Base-by-base conservation (phyloP, 2,888 invertebrate genomes). In the Clunio marinus region DNA sequence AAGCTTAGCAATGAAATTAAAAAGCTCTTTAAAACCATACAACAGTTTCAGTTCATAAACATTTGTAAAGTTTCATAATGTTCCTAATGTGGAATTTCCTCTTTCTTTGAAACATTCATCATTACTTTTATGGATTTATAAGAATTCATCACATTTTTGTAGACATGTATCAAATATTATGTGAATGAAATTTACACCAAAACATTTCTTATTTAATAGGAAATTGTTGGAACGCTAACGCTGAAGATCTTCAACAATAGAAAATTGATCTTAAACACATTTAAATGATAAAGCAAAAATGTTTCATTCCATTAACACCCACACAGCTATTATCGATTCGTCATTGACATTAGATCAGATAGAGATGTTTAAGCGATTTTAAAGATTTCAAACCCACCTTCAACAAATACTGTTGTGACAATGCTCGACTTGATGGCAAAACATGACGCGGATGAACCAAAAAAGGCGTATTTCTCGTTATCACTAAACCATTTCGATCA, bases 391-490 rank as follows among this genome's bases (percentile, higher is more conserved):
- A 63, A 63, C 63, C 41, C 41, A 63, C 63, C 63, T 63, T 63
- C 46, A 25, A 25, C 2, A 8, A 20, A 45, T 63, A 25, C n/a
- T 57, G 35, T 59, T 63, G 63, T 28, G 37, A 46, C 2, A 60
- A n/a, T n/a, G 5, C 22, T 37, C 22, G 28, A 46, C 17, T 63
- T 1, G 46, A 27, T 28, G 45, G 63, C 45, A 46, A 46, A 46
- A 46, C 17, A 27, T 27, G 37, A 8, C 62, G 20, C 15, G 24
- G 20, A 27, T 15, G 24, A 2, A 22, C n/a, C 22, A 45, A 15
- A 25, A 27, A 27, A 55, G 66, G 66, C 66, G 66, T 46, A 66
- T 66, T 66, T 66, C 55, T 46, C 15, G 51, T 37, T 66, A 66
- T 66, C 66, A 66, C 32, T 35, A 24, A 55, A 22, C 55, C 55